A percentile compares a stretch with the other conserved stretches of the same genome.
phyloP scores from a whole-genome alignment of 2,113 vertebrate species.

The Dinomys branickii region DNA sequence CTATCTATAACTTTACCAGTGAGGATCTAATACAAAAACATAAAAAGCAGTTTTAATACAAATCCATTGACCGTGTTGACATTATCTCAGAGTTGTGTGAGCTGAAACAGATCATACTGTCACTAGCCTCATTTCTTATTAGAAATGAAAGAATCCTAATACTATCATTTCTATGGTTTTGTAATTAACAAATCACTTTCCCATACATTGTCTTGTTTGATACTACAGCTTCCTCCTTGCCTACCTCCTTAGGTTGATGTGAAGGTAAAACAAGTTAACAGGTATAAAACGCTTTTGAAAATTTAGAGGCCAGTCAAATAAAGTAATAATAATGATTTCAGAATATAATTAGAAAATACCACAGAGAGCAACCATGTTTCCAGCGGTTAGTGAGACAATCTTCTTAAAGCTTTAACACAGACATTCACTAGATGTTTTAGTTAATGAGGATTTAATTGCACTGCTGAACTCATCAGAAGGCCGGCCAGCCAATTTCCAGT shows the following conservation, averaged over 20 bases:
- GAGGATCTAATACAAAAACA: background rate
- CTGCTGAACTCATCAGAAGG: background rate
- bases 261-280: slow-evolving; percentile 49
- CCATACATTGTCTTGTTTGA: slow-evolving; percentile 32
- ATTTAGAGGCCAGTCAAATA: background rate
- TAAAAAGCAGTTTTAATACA: background rate
- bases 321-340: slow-evolving; percentile 33
- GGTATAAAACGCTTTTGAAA: slow-evolving; percentile 28
- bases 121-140: background rate
- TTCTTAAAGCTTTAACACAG: slow-evolving; percentile 47
- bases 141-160: background rate
- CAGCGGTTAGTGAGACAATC: background rate
- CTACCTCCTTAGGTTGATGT: background rate
- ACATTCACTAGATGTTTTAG: slow-evolving; percentile 30
- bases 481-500: background rate
- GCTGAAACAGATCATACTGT: background rate
- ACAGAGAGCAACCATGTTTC: slow-evolving; percentile 7
- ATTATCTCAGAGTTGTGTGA: background rate
- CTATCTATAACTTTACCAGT: background rate
- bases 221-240: background rate
- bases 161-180: background rate
- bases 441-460: slow-evolving; percentile 27
- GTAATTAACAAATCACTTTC: slow-evolving; percentile 26
- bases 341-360: slow-evolving; percentile 60
- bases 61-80: background rate